phyloP scores from a whole-genome alignment of 2,888 invertebrate genomes.

The Xiphydria camelus region DNA sequence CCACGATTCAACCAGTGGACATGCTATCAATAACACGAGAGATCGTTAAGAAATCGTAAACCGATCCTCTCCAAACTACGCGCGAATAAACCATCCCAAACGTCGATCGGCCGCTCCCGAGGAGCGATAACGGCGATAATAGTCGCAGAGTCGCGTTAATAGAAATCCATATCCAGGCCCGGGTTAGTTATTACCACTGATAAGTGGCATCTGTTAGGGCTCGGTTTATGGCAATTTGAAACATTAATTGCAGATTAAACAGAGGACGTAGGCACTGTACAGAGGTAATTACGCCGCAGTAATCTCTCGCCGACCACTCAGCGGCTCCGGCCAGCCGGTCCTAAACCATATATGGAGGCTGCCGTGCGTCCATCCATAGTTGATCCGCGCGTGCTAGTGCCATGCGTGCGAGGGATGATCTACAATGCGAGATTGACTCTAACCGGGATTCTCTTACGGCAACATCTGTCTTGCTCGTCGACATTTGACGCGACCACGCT shows the following conservation, averaged over 20 bases:
- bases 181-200: constrained; percentile 42
- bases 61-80: too few species aligned
- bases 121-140: constrained; percentile 15
- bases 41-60: too few species aligned
- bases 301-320: constrained; percentile 53
- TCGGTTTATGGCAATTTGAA: constrained; percentile 52
- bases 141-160: constrained; percentile 10
- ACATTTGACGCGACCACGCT: background rate
- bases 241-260: constrained; percentile 57
- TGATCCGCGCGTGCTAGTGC: constrained; percentile 21
- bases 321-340: constrained; percentile 36
- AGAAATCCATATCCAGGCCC: constrained; percentile 3
- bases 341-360: constrained; percentile 41
- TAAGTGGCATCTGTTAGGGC: constrained; percentile 49
- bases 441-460: background rate
- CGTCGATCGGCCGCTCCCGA: constrained; percentile 6
- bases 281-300: constrained; percentile 52
- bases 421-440: constrained; percentile 10
- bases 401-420: background rate
- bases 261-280: constrained; percentile 36
- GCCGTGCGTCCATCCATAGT: constrained; percentile 39
- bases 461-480: background rate
- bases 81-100: too few species aligned
- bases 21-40: too few species aligned
- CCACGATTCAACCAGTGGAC: too few species aligned